Percentiles rank a stretch among this genome's conserved stretches.
Evolutionary conservation across 1,140 invertebrate species (phyloP).

Genomic region (Ylistrum balloti): DNA sequence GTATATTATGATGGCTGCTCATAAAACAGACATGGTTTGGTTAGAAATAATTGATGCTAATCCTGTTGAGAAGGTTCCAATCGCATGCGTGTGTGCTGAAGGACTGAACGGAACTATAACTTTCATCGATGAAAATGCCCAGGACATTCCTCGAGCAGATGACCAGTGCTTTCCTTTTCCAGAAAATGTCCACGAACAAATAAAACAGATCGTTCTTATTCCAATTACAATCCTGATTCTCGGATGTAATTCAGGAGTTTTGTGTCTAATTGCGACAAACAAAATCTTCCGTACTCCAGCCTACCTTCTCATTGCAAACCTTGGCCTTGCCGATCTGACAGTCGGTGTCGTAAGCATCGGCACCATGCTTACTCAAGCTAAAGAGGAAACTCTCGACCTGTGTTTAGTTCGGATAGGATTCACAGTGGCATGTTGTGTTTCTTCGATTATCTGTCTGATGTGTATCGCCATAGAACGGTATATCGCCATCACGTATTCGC

Average conservation of each 20-base stretch:
- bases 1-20: neutral
- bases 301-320: slow-evolving; percentile 65
- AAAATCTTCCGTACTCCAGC: slow-evolving; percentile 66
- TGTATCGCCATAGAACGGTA: slow-evolving; percentile 71
- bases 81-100: neutral
- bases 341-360: slow-evolving; percentile 71
- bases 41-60: neutral
- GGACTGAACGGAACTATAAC: neutral
- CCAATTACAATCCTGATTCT: slow-evolving; percentile 69
- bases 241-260: slow-evolving; percentile 62
- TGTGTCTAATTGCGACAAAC: slow-evolving; percentile 60
- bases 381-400: slow-evolving; percentile 60
- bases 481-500: slow-evolving; percentile 66
- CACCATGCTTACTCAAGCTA: slow-evolving; percentile 65
- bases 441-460: slow-evolving; percentile 65
- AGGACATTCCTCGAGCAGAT: neutral
- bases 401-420: slow-evolving; percentile 69
- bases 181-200: slow-evolving; percentile 67
- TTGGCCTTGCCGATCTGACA: slow-evolving; percentile 68
- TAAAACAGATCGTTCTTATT: slow-evolving; percentile 67
- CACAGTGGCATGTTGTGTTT: slow-evolving; percentile 61
- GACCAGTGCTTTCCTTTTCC: slow-evolving; percentile 12
- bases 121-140: neutral
- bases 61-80: neutral
- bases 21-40: neutral